Evolutionary conservation across 1,140 invertebrate species (phyloP).

Genomic region (Idris sp.): DNA sequence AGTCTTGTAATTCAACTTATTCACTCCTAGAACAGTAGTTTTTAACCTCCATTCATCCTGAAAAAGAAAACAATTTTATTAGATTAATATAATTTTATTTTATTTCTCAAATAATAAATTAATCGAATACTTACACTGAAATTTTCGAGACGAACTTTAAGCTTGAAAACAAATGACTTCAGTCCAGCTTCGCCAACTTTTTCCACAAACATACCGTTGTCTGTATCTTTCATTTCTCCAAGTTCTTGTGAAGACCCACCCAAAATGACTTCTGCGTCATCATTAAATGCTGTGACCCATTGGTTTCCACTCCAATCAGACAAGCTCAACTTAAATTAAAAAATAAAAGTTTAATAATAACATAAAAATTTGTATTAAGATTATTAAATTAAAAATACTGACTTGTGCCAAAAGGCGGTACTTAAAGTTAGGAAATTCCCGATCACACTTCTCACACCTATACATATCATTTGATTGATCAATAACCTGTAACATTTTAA

Average conservation of each 20-base stretch:
- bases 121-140: constrained; percentile 86
- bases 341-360: constrained; percentile 27
- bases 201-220: constrained; percentile 80
- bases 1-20: constrained; percentile 86
- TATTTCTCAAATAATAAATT: no score
- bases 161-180: constrained; percentile 87
- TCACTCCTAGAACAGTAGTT: constrained; percentile 83
- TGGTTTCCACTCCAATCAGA: constrained; percentile 89
- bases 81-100: constrained; percentile 19
- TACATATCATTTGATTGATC: constrained; percentile 92
- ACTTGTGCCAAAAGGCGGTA: constrained; percentile 90
- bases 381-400: constrained; percentile 72
- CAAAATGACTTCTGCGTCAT: constrained; percentile 89
- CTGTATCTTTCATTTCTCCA: constrained; percentile 83
- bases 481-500: constrained; percentile 79
- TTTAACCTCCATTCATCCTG: constrained; percentile 92
- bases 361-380: no score
- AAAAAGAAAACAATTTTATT: constrained; percentile 59
- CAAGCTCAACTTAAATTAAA: constrained; percentile 81
- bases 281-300: constrained; percentile 94
- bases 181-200: constrained; percentile 88
- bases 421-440: constrained; percentile 90
- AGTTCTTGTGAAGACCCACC: constrained; percentile 88
- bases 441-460: constrained; percentile 96
- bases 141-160: constrained; percentile 91